Conservation (phyloP, 2,797 vertebrate species). For the Synanceia verrucosa region DNA sequence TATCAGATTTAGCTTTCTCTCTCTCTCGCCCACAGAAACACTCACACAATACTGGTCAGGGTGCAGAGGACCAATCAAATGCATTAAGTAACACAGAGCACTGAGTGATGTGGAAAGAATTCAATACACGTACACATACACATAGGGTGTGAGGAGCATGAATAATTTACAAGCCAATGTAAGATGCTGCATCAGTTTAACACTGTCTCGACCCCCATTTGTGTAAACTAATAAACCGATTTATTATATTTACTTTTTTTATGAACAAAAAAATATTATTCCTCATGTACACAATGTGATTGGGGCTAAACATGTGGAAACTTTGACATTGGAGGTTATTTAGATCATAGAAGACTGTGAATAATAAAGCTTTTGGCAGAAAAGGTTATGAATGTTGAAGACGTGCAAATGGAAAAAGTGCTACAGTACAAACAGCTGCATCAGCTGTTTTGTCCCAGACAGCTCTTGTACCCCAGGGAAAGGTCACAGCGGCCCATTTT, state of each 20-base stretch:
- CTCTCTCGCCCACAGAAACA: neutral
- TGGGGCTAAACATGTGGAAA: conserved; percentile 19
- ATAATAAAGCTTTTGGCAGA: conserved; percentile 71
- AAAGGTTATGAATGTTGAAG: conserved; percentile 71
- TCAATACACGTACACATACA: conserved; percentile 27
- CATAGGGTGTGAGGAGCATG: conserved; percentile 25
- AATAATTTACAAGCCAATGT: conserved; percentile 57
- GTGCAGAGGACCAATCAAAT: conserved; percentile 32
- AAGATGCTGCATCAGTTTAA: conserved; percentile 49
- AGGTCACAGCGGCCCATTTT: conserved; percentile 74
- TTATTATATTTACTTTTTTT: conserved; percentile 33
- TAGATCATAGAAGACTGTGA: conserved; percentile 56
- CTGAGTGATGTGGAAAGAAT: conserved; percentile 35
- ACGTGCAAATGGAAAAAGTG: conserved; percentile 68
- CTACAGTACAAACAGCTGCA: conserved; percentile 68
- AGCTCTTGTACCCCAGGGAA: conserved; percentile 72
- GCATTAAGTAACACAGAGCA: conserved; percentile 35
- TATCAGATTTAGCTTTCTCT: conserved; percentile 47
- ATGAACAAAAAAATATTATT: conserved; percentile 31
- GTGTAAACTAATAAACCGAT: conserved; percentile 39
- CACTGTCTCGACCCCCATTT: conserved; percentile 37
- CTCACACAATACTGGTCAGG: neutral
- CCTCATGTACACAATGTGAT: conserved; percentile 11
- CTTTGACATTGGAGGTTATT: conserved; percentile 47
- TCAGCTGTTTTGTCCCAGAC: conserved; percentile 74